phyloP scores from a whole-genome alignment of 2,888 invertebrate species.

The Pecten maximus region DNA sequence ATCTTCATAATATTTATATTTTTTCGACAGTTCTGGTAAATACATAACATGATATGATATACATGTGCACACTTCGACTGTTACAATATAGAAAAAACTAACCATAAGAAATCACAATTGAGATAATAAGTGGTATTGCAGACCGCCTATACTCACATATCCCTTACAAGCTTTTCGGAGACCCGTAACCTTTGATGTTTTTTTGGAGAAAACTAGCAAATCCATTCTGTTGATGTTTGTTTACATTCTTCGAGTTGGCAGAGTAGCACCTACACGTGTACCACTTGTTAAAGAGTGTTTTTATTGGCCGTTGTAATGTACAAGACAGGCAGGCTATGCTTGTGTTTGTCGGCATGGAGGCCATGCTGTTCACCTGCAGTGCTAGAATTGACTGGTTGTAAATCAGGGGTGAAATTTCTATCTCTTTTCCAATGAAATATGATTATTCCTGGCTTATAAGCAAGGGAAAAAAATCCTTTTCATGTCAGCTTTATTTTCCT shows the following conservation, averaged over 20 bases:
- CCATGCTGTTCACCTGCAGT: not conserved
- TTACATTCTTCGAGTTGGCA: conserved; percentile 21
- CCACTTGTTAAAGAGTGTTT: conserved; percentile 5
- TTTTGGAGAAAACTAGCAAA: not conserved
- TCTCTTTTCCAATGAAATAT: conserved; percentile 28
- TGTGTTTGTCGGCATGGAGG: not conserved
- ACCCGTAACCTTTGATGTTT: conserved; percentile 26
- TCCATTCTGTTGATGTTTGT: conserved; percentile 17
- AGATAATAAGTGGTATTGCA: conserved; percentile 4
- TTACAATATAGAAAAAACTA: not conserved
- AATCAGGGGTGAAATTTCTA: conserved; percentile 32
- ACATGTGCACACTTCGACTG: not conserved
- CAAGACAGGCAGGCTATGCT: conserved; percentile 1
- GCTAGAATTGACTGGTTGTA: not conserved
- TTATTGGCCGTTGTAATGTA: not conserved
- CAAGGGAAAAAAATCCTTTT: not conserved
- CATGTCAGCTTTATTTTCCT: not conserved
- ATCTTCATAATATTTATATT: no score
- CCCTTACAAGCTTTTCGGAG: conserved; percentile 23
- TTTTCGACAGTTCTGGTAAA: no score
- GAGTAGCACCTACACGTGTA: conserved; percentile 12
- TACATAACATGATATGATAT: not conserved
- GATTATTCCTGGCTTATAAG: conserved; percentile 6
- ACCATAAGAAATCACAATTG: not conserved
- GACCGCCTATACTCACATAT: not conserved